Base-by-base conservation (phyloP, 2,888 invertebrate species). In the Lasioglossum marginatum region DNA sequence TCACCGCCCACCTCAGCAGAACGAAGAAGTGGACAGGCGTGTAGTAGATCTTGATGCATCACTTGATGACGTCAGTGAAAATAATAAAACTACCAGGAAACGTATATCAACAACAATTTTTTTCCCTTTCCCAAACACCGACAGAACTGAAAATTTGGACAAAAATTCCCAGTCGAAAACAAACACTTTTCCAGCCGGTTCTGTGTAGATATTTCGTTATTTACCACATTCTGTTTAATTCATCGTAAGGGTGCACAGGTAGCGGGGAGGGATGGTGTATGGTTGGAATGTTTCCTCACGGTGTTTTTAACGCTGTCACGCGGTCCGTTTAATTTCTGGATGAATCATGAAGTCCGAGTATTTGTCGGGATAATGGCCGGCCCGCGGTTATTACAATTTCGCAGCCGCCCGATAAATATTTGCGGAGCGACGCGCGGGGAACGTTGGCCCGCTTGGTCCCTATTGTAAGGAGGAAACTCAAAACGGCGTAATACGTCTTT, bases 381-480 rank as follows among this genome's bases (percentile, higher is more conserved):
- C 14, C 31, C 71, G 31, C 12, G 71, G 43, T 78, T 72, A 78
- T 81, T 81, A 79, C 63, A 63, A 78, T 81, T 78, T 78, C 31
- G 52, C 71, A 76, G 23, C 8, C 23, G 19, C 1, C 23, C 75
- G 43, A 43, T 76, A 63, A 76, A 76, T 76, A 43, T 76, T 76
- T 63, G 75, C 19, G 31, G 63, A 45, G 6, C 57, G 31, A 5
- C 12, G 57, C 70, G 52, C 23, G 23, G 70, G 2, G 37, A 70
- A 23, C 76, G 68, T 57, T 68, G 12, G 23, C n/a, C 6, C 60
- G 31, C 60, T 8, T 14, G 45, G n/a, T 31, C 66, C 5, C n/a
- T 45, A 81, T n/a, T n/a, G n/a, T n/a, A n/a, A n/a, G n/a, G n/a
- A n/a, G n/a, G n/a, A n/a, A n/a, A n/a, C n/a, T n/a, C n/a, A n/a